Conservation (phyloP, 2,888 invertebrate genomes). For the Zhengitettix transpicula region DNA sequence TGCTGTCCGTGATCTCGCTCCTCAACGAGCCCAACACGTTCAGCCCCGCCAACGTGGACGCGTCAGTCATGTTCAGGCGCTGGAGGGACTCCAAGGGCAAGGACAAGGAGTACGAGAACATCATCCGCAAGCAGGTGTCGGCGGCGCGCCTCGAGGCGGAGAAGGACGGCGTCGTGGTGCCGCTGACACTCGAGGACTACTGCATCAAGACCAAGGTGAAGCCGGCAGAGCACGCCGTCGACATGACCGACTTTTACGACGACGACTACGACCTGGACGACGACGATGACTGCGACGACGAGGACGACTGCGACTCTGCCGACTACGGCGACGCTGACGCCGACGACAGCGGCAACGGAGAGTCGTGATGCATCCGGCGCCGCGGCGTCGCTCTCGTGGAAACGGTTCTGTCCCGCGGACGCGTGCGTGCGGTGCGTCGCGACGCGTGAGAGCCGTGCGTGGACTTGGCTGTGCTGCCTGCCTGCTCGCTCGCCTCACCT, state of each 20-base stretch:
- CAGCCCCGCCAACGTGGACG: constrained; percentile 99
- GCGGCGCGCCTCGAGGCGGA: constrained; percentile 90
- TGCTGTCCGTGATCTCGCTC: constrained; percentile 94
- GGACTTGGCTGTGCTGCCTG: too few species aligned
- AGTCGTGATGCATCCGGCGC: constrained; percentile 47
- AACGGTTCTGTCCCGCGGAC: too few species aligned
- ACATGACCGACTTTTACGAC: constrained; percentile 92
- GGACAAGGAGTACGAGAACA: constrained; percentile 98
- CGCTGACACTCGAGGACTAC: constrained; percentile 94
- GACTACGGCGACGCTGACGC: constrained; percentile 64
- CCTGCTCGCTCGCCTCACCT: too few species aligned
- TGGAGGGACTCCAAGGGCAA: constrained; percentile 97
- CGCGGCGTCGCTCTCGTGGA: too few species aligned
- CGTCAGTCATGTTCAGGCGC: constrained; percentile 97
- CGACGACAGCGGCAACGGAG: constrained; percentile 83
- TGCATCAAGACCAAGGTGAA: constrained; percentile 74
- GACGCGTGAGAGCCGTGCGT: too few species aligned
- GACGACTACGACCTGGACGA: constrained; percentile 77
- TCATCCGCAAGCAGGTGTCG: constrained; percentile 79
- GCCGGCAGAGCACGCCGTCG: constrained; percentile 54
- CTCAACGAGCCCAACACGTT: constrained; percentile 99
- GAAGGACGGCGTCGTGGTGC: constrained; percentile 91
- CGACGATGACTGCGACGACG: constrained; percentile 45
- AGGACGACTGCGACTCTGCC: constrained; percentile 45
- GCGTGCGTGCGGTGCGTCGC: too few species aligned